phyloP scores from a whole-genome alignment of 2,113 vertebrate genomes.

The human region DNA sequence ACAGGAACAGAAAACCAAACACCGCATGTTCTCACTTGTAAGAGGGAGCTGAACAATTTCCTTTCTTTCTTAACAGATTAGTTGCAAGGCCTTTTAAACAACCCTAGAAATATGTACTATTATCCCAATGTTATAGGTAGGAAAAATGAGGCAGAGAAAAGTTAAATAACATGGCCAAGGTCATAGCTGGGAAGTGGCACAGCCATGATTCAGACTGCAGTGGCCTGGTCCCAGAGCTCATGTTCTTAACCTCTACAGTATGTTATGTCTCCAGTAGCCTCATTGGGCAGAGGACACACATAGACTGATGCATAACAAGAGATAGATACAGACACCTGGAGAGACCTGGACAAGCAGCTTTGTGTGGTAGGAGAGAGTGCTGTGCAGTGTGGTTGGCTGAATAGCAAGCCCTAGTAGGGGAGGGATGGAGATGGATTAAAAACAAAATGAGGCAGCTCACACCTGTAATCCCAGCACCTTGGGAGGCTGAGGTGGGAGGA shows the following conservation, averaged over 20 bases:
- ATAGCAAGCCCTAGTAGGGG: no score
- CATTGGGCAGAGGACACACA: neutral
- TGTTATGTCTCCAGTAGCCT: neutral
- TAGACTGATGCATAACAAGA: neutral
- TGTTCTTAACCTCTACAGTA: neutral
- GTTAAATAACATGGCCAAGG: neutral
- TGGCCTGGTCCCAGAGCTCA: neutral
- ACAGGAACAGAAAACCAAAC: no score
- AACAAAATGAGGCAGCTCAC: neutral
- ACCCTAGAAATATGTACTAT: neutral
- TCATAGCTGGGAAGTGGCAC: neutral
- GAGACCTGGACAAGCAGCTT: neutral
- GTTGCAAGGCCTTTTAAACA: neutral
- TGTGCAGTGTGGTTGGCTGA: fast-evolving
- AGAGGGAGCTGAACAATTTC: neutral
- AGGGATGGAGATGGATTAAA: neutral
- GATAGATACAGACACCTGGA: no score
- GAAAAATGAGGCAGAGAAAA: neutral
- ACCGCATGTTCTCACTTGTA: no score
- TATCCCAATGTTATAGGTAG: neutral
- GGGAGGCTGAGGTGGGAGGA: no score
- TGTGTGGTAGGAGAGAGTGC: neutral
- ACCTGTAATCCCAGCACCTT: no score
- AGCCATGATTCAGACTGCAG: neutral
- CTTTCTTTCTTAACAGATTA: neutral